phyloP scores from a whole-genome alignment of 2,888 invertebrate species.

The Melanotus villosus region DNA sequence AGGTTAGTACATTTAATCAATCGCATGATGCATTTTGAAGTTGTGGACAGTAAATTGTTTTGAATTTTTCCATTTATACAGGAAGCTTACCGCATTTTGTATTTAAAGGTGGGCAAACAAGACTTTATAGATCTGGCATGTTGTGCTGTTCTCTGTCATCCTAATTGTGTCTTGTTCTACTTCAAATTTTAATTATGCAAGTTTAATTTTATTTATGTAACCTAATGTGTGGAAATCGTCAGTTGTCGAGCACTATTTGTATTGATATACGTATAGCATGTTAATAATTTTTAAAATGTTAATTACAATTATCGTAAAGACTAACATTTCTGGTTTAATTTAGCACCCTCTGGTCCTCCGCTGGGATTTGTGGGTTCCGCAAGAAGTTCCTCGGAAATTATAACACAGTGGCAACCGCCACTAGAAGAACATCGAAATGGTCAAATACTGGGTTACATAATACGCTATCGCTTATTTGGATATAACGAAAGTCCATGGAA shows the following conservation, averaged over 20 bases:
- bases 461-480: constrained; percentile 91
- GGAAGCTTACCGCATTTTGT: constrained; percentile 66
- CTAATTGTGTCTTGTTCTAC: background rate
- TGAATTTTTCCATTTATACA: constrained; percentile 62
- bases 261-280: constrained; percentile 1
- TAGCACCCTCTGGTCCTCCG: constrained; percentile 97
- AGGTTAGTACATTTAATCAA: constrained; percentile 75
- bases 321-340: too few species aligned
- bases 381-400: constrained; percentile 94
- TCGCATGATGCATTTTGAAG: background rate
- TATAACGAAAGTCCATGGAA: constrained; percentile 96
- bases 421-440: constrained; percentile 96
- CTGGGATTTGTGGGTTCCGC: constrained; percentile 95
- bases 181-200: background rate
- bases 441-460: constrained; percentile 92
- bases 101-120: constrained; percentile 64
- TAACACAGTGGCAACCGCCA: constrained; percentile 97
- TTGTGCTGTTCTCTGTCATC: constrained; percentile 21
- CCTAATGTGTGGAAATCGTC: background rate
- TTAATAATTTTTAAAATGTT: background rate
- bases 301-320: background rate
- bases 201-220: background rate
- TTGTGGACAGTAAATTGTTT: constrained; percentile 61
- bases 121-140: constrained; percentile 22
- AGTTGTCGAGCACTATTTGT: background rate